Conservation (phyloP, 2,797 vertebrate genomes). For the Gymnothorax reevesii region DNA sequence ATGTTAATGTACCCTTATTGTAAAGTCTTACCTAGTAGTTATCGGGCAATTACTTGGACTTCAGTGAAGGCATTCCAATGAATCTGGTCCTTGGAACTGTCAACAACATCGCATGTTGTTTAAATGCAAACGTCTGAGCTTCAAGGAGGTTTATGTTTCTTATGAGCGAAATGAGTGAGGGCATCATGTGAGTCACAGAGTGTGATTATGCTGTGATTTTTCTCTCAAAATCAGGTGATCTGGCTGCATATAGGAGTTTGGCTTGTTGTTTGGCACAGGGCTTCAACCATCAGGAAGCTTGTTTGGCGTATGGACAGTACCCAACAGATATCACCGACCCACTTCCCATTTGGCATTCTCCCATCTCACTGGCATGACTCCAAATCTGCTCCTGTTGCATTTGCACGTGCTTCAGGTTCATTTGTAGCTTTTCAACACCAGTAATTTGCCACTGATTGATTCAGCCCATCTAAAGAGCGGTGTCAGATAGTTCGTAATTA, state of each 20-base stretch:
- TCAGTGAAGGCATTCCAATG: too few species aligned
- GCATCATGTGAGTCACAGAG: not conserved
- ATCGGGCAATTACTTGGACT: too few species aligned
- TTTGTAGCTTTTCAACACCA: conserved; percentile 1
- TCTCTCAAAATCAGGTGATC: not conserved
- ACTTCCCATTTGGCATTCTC: not conserved
- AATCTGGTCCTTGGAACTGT: too few species aligned
- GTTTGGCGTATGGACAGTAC: not conserved
- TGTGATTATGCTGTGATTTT: not conserved
- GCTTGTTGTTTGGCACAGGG: not conserved
- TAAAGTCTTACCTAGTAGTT: too few species aligned
- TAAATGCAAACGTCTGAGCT: too few species aligned
- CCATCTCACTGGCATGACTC: not conserved
- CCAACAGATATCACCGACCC: not conserved
- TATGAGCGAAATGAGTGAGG: too few species aligned
- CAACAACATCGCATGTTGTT: too few species aligned
- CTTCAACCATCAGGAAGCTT: not conserved
- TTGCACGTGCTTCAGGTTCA: not conserved
- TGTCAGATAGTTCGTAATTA: conserved; percentile 36
- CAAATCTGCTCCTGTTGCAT: not conserved
- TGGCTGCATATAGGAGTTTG: not conserved
- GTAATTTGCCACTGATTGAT: conserved; percentile 33
- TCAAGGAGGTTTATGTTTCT: too few species aligned
- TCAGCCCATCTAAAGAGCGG: conserved; percentile 16
- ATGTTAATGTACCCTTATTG: too few species aligned